Evolutionary conservation across 2,888 invertebrate genomes (phyloP), one percentile per base, ranked within the genome.

Genomic region (Hecatera dysodea): DNA sequence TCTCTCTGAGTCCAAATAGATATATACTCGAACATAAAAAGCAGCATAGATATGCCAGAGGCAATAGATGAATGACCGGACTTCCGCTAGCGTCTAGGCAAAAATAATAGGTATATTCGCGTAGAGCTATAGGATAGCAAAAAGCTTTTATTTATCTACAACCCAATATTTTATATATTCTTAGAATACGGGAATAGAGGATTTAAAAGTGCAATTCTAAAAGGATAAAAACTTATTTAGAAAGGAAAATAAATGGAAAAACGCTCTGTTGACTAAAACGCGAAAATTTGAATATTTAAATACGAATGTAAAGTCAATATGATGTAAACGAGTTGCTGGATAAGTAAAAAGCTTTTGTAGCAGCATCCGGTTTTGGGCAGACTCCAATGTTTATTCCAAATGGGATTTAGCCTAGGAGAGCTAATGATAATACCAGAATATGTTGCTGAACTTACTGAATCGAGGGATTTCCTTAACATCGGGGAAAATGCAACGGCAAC

Each of bases 271-370:
- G 39, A 64, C 27, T 55, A 53, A 63, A 74, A 75, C 75, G 39
- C 39, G n/a, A 75, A 65, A 75, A 46, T 48, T 75, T 71, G 53
- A 55, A 55, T 39, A 63, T 77, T 57, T 57, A 46, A 77, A 67
- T 48, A 11, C 9, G 52, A 69, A 69, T 52, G 44, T 62, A 22
- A 50, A 66, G 50, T 72, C 72, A 75, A 75, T 72, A 50, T 27
- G 50, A 72, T 75, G 72, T 57, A 57, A 72, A 72, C 57, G 52
- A 57, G 57, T 27, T 66, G 44, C 46, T 48, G 39, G 39, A 19
- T 33, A 24, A 48, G 39, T 11, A 33, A 63, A 57, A 66, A 57
- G 50, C 27, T 75, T 64, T 72, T 65, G 72, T 36, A 56, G 22
- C 36, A 39, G 53, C 24, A 53, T 19, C 36, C 53, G 46, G 75